phyloP scores from a whole-genome alignment of 2,797 vertebrate species.

The Rhabdomys pumilio region DNA sequence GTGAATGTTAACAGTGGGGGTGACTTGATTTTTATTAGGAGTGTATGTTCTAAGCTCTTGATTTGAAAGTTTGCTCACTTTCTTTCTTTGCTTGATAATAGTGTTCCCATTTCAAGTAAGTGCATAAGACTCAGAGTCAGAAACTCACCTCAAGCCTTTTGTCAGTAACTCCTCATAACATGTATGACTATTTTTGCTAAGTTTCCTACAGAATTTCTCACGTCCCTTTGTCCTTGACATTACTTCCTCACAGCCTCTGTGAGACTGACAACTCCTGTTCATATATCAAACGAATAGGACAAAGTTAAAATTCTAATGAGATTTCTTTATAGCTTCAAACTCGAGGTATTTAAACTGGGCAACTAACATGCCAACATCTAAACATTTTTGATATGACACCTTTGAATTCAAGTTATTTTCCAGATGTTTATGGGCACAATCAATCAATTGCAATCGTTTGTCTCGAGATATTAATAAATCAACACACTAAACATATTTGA shows the following conservation, averaged over 20 bases:
- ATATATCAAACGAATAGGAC: slow-evolving; percentile 20
- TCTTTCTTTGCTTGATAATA: not conserved
- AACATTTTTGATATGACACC: not conserved
- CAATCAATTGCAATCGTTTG: slow-evolving; percentile 4
- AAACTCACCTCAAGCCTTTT: not conserved
- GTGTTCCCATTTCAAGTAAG: not conserved
- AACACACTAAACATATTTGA: not conserved
- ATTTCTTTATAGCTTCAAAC: not conserved
- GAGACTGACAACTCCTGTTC: slow-evolving; percentile 11
- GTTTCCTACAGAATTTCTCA: slow-evolving; percentile 6
- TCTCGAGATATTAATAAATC: slow-evolving; percentile 18
- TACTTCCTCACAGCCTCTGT: not conserved
- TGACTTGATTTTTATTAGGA: not conserved
- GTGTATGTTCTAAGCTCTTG: not conserved
- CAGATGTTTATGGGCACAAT: not conserved
- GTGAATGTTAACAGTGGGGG: too few relatives aligned
- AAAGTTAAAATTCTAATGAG: not conserved
- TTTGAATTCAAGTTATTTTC: slow-evolving; percentile 5
- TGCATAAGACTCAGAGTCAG: not conserved
- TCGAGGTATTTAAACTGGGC: not conserved
- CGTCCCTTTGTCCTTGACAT: slow-evolving; percentile 6
- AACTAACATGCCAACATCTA: not conserved
- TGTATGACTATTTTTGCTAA: not conserved
- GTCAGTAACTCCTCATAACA: not conserved
- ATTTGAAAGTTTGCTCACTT: not conserved